phyloP scores from a whole-genome alignment of 2,888 invertebrate genomes.

The Bugula neritina region DNA sequence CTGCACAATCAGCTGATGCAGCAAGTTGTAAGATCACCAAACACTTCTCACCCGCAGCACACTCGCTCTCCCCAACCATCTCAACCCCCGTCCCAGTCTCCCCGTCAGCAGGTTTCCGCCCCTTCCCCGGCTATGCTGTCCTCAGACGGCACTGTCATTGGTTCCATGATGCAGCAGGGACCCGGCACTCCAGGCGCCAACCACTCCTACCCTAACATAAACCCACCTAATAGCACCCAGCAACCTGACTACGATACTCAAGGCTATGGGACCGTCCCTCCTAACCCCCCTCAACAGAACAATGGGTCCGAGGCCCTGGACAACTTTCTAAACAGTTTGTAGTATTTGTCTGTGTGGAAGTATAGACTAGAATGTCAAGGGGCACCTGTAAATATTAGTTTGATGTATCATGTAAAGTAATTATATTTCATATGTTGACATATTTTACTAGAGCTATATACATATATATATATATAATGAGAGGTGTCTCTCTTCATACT shows the following conservation, averaged over 20 bases:
- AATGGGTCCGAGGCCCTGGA: background rate
- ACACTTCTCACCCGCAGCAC: background rate
- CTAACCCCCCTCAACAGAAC: background rate
- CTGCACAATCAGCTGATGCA: conserved; percentile 1
- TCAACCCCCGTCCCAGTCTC: conserved; percentile 1
- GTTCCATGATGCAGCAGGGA: background rate
- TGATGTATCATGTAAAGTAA: too few species aligned
- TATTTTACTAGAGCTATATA: too few species aligned
- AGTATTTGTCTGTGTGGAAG: too few species aligned
- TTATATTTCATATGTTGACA: too few species aligned
- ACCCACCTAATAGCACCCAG: background rate
- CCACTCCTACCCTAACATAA: background rate
- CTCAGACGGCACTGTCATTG: background rate
- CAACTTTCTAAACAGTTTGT: background rate
- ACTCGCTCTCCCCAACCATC: conserved; percentile 16
- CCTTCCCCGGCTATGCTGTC: background rate
- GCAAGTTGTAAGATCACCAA: background rate
- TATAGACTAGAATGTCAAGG: too few species aligned
- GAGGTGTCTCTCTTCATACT: too few species aligned
- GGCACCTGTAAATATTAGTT: too few species aligned
- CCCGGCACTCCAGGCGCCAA: background rate
- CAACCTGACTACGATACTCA: background rate
- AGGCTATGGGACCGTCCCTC: background rate
- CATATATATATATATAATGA: too few species aligned
- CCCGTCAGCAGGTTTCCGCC: conserved; percentile 1